These are phyloP conservation scores for Leptura quadrifasciata DNA, from an alignment of 2,888 invertebrate genomes.

Conservation along the genomic window DNA sequence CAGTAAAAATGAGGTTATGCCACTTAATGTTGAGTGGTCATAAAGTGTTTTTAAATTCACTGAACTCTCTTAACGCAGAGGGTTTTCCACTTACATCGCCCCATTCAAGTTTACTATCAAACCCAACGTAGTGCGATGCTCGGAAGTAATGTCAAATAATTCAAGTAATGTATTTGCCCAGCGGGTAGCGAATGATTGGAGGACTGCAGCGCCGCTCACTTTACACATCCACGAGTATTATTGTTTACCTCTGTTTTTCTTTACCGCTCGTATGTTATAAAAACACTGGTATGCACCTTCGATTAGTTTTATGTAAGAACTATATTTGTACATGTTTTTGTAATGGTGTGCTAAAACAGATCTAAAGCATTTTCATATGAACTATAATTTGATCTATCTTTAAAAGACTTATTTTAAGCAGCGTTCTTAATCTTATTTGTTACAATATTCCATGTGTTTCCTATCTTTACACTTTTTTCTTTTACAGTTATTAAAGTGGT, in stretches of 20 bases:
- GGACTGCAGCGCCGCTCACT: conserved; percentile 12
- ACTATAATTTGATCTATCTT: too few species aligned
- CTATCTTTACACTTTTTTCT: too few species aligned
- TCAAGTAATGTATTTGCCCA: conserved; percentile 30
- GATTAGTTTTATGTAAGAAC: neutral
- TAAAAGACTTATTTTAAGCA: too few species aligned
- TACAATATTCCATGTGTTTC: too few species aligned
- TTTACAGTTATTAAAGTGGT: too few species aligned
- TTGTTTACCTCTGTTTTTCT: neutral
- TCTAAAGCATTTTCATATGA: too few species aligned
- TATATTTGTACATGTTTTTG: too few species aligned
- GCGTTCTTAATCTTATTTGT: too few species aligned
- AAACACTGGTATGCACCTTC: neutral
- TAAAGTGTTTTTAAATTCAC: conserved; percentile 41
- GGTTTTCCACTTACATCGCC: conserved; percentile 36
- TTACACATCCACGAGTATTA: neutral
- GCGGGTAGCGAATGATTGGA: conserved; percentile 15
- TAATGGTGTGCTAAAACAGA: too few species aligned
- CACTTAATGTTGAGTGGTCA: conserved; percentile 36
- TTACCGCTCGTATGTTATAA: neutral
- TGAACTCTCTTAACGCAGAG: conserved; percentile 36
- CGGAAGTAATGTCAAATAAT: conserved; percentile 36
- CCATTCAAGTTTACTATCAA: conserved; percentile 30
- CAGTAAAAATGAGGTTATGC: conserved; percentile 33
- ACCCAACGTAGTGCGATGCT: conserved; percentile 14